Conservation (phyloP, 2,888 invertebrate genomes). For the Thereva unica region DNA sequence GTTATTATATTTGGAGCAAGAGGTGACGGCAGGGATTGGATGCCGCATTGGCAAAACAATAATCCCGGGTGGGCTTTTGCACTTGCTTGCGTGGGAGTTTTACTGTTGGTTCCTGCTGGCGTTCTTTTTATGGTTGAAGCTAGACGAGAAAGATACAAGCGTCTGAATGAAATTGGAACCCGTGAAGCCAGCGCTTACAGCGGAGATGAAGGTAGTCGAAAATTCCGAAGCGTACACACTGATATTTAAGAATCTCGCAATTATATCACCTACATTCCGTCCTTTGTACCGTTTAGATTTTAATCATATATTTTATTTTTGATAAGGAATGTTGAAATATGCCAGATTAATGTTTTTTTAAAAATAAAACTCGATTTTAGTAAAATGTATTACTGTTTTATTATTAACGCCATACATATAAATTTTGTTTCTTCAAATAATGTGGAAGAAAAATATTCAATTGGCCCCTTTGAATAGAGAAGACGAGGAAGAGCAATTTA, state of each 20-base stretch:
- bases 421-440: too few species aligned
- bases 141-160: slow-evolving; percentile 74
- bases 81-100: slow-evolving; percentile 78
- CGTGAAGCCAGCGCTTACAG: slow-evolving; percentile 68
- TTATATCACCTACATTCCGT: too few species aligned
- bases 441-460: too few species aligned
- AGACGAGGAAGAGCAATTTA: too few species aligned
- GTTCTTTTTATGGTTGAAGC: slow-evolving; percentile 83
- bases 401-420: too few species aligned
- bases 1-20: slow-evolving; percentile 86
- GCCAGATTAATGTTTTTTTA: too few species aligned
- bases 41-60: slow-evolving; percentile 96
- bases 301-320: too few species aligned
- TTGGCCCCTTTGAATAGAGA: too few species aligned
- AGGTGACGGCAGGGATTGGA: slow-evolving; percentile 91
- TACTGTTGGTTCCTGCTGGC: slow-evolving; percentile 75
- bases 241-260: slow-evolving; percentile 7
- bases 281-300: too few species aligned
- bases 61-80: slow-evolving; percentile 94
- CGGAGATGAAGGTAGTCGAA: slow-evolving; percentile 61
- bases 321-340: too few species aligned
- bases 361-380: too few species aligned
- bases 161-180: slow-evolving; percentile 71
- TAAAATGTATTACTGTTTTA: too few species aligned
- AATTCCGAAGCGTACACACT: slow-evolving; percentile 20